A percentile compares a stretch with the other conserved stretches of the same genome.
Conservation (phyloP, 2,797 vertebrate species). For the Apogon talboti region DNA sequence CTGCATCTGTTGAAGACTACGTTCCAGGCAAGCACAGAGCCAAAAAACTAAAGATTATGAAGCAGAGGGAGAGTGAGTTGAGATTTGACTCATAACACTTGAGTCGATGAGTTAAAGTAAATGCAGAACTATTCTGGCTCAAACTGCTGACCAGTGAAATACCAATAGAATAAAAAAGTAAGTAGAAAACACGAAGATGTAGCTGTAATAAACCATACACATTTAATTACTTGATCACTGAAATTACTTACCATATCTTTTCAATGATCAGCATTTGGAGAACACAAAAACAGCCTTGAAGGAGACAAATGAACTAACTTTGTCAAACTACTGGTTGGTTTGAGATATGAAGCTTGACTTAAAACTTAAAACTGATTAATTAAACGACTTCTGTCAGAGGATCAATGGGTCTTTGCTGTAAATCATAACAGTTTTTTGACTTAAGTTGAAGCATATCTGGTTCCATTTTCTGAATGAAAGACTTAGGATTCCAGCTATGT, state of each 20-base stretch:
- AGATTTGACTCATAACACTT: not conserved
- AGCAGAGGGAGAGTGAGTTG: no score
- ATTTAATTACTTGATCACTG: not conserved
- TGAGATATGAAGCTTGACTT: not conserved
- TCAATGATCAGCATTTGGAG: not conserved
- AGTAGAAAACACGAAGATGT: not conserved
- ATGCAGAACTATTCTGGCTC: not conserved
- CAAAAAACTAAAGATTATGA: not conserved
- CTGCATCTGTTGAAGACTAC: slow-evolving; percentile 8
- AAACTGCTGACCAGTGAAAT: not conserved
- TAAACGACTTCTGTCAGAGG: no score
- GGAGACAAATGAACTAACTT: not conserved
- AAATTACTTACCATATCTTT: not conserved
- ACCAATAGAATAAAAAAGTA: not conserved
- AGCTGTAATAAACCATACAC: not conserved
- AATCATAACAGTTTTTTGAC: no score
- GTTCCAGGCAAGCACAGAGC: not conserved
- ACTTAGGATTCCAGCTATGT: not conserved
- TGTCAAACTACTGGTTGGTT: not conserved
- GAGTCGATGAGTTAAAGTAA: no score
- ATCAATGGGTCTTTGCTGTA: no score
- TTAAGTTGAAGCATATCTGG: no score
- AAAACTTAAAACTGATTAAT: no score
- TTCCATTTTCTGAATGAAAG: slow-evolving; percentile 9
- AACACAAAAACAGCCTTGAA: not conserved